phyloP scores from a whole-genome alignment of 2,888 invertebrate species.

The Ceraclea dissimilis region DNA sequence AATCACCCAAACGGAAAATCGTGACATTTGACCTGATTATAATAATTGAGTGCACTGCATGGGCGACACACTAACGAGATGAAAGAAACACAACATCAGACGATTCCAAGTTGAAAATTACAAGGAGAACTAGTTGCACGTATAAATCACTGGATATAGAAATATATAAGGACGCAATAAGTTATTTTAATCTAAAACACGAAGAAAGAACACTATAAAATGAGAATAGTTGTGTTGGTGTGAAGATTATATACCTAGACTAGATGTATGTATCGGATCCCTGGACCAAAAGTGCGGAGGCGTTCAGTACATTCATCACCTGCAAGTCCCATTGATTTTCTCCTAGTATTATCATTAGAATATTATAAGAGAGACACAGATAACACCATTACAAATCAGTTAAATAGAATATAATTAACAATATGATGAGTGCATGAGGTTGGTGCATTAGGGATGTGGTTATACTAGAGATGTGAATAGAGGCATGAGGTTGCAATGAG shows the following conservation, averaged over 20 bases:
- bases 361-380: not conserved
- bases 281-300: not conserved
- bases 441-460: not conserved
- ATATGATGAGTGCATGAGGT: not conserved
- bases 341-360: not conserved
- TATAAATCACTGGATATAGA: not conserved
- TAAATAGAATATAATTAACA: not conserved
- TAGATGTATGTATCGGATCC: not conserved
- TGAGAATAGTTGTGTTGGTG: not conserved
- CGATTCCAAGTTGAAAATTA: not conserved
- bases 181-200: not conserved
- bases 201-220: not conserved
- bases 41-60: not conserved
- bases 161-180: not conserved
- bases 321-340: not conserved
- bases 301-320: not conserved
- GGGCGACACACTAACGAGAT: not conserved
- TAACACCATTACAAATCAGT: not conserved
- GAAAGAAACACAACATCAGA: not conserved
- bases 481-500: constrained; percentile 4
- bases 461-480: no score
- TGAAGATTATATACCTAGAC: not conserved
- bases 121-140: not conserved
- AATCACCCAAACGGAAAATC: not conserved
- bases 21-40: not conserved